phyloP scores from a whole-genome alignment of 2,888 invertebrate species.

The Microctonus aethiopoides region DNA sequence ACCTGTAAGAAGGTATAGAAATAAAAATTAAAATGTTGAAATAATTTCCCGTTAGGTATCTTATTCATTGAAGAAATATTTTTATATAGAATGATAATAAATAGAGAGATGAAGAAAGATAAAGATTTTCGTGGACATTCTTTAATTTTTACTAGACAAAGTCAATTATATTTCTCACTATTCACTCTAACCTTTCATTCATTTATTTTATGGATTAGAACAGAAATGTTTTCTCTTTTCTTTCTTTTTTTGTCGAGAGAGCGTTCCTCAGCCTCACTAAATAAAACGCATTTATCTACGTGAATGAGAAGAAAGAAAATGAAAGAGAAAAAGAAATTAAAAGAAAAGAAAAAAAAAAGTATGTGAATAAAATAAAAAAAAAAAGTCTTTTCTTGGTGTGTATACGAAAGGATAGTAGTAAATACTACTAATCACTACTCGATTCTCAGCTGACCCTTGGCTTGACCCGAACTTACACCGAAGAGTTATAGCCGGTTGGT shows the following conservation, averaged over 20 bases:
- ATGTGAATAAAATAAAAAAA: not conserved
- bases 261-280: not conserved
- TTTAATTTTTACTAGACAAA: not conserved
- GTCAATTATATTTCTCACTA: not conserved
- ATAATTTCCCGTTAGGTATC: not conserved
- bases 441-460: slow-evolving; percentile 54
- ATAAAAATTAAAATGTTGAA: not conserved
- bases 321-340: not conserved
- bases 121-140: not conserved
- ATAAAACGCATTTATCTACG: not conserved
- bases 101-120: not conserved
- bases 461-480: slow-evolving; percentile 51
- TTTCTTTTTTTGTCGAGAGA: not conserved
- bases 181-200: not conserved
- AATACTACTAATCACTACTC: slow-evolving; percentile 58
- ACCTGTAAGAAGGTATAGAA: not conserved
- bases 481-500: slow-evolving; percentile 54
- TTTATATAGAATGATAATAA: not conserved
- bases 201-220: not conserved
- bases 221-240: not conserved
- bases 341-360: not conserved
- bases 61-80: not conserved
- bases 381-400: slow-evolving; percentile 1
- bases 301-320: not conserved
- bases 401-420: slow-evolving; percentile 48